Conservation (phyloP, 2,113 vertebrate genomes). For the Kryptolebias marmoratus region DNA sequence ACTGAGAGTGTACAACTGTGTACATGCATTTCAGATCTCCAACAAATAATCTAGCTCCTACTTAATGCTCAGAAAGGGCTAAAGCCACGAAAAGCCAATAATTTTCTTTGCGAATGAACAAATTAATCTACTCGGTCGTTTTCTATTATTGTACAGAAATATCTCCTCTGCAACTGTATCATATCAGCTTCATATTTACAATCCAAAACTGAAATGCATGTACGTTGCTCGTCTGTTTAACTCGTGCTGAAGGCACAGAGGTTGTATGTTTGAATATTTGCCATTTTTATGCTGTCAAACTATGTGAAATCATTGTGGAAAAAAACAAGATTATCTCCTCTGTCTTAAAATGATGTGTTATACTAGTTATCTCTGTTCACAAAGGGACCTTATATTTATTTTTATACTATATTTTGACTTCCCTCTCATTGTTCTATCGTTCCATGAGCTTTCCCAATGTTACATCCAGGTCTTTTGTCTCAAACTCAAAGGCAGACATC, state of each 20-base stretch:
- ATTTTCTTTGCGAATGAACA: constrained; percentile 39
- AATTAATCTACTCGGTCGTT: constrained; percentile 31
- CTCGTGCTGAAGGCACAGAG: constrained; percentile 27
- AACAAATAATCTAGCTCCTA: constrained; percentile 31
- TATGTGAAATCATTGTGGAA: constrained; percentile 15
- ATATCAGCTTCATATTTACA: constrained; percentile 30
- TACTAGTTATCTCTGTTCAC: constrained; percentile 1
- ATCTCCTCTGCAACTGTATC: constrained; percentile 20
- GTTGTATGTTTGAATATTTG: constrained; percentile 36
- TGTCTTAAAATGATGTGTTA: not conserved
- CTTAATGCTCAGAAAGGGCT: constrained; percentile 52
- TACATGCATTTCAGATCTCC: constrained; percentile 63
- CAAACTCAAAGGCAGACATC: constrained; percentile 21
- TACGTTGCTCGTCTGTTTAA: constrained; percentile 52
- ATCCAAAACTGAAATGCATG: constrained; percentile 66
- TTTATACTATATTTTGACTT: constrained; percentile 49
- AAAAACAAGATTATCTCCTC: constrained; percentile 7
- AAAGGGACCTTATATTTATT: constrained; percentile 58
- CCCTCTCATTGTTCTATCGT: constrained; percentile 37
- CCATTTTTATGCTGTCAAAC: constrained; percentile 29
- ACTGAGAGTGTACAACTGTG: constrained; percentile 66
- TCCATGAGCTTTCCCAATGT: not conserved
- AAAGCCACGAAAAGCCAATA: constrained; percentile 47
- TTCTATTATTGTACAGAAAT: constrained; percentile 28
- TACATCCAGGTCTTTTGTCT: constrained; percentile 32